phyloP scores from a whole-genome alignment of 2,113 vertebrate genomes.

The Rhagologus leucostigma region DNA sequence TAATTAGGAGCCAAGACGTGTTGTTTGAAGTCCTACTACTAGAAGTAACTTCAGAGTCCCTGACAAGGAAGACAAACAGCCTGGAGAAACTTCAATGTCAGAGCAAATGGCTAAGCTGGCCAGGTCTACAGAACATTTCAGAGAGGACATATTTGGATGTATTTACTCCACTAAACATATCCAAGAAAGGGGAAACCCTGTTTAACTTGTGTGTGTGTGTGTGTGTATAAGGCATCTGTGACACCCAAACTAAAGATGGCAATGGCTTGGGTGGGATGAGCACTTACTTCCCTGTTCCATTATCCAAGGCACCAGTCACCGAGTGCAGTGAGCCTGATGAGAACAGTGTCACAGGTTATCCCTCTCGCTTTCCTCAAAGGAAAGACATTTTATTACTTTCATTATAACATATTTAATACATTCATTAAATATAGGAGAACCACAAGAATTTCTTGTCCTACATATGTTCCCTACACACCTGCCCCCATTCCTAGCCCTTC shows the following conservation, averaged over 20 bases:
- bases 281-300: background rate
- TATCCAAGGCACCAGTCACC: background rate
- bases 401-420: background rate
- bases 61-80: background rate
- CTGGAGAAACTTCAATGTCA: background rate
- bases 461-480: background rate
- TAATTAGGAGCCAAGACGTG: background rate
- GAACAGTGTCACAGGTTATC: background rate
- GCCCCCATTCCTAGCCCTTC: background rate
- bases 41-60: background rate
- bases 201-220: background rate
- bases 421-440: background rate
- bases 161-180: background rate
- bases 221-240: background rate
- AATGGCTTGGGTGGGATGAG: background rate
- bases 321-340: background rate
- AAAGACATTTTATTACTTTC: background rate
- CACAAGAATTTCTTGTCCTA: background rate
- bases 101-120: background rate
- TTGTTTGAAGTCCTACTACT: background rate
- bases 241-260: background rate
- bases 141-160: background rate
- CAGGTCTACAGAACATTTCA: background rate
- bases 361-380: background rate
- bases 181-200: background rate